Base-by-base conservation (phyloP, 2,888 invertebrate species). In the Heliconius aoede region DNA sequence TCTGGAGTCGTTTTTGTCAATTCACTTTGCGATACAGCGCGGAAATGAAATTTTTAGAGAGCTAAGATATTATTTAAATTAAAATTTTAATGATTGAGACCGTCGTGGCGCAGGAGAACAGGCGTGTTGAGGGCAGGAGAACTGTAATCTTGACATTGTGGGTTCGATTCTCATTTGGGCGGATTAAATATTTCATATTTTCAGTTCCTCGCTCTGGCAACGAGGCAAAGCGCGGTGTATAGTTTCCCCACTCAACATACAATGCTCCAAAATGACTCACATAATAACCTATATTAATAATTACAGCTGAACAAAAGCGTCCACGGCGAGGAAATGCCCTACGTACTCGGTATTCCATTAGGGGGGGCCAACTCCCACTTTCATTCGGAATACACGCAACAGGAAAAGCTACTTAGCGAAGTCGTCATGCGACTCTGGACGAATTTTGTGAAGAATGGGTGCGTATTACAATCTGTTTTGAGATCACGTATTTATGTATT, bases 371-470 rank as follows among this genome's bases (percentile, higher is more conserved):
- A 95, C 83, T 96, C 96, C 83, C 97, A 97, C 83, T 96, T 96
- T 83, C 95, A 95, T 79, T 95, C 95, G 71, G 96, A 96, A 84
- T 98, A 97, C 90, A 97, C 96, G 60, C 95, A 95, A 78, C 95
- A 96, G 77, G 98, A 98, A 90, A 96, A 95, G 85, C 94, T 97
- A 69, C 95, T 98, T 78, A 97, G 98, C 71, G 98, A 98, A 93
- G 96, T 96, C 46, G 95, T 98, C 84, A 98, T 98, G 97, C 96
- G 97, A 81, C 96, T 97, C 90, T 98, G 98, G 97, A 96, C 97
- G 78, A 98, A 98, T 91, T 98, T 98, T 85, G 98, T 97, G 4
- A 97, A 97, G 90, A 96, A 97, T 76, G 98, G 98, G 98, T 98
- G 93, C 95, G 96, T 74, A 60, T 62, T 65, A 11, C 26, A 61